Conservation (phyloP, 2,113 vertebrate genomes). For the Periophthalmodon schlosseri region DNA sequence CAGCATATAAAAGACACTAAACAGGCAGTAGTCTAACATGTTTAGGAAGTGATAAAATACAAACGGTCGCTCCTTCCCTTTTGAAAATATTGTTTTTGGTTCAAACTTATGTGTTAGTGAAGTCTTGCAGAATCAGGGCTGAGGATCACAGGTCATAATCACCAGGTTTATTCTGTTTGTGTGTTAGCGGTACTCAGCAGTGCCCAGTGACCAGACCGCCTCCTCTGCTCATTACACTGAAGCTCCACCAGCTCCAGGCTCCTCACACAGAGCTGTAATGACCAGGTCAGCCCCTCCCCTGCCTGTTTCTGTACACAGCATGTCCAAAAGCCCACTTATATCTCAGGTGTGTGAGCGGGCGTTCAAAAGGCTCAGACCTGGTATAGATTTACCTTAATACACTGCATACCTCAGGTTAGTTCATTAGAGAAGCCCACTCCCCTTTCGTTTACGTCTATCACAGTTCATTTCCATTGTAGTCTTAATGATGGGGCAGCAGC, state of each 20-base stretch:
- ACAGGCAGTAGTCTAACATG: conserved; percentile 18
- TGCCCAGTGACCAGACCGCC: conserved; percentile 29
- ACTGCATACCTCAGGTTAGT: conserved; percentile 54
- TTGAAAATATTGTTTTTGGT: not conserved
- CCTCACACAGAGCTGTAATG: conserved; percentile 43
- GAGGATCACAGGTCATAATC: conserved; percentile 37
- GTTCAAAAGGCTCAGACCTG: conserved; percentile 50
- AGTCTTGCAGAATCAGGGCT: conserved; percentile 17
- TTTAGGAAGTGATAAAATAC: conserved; percentile 15
- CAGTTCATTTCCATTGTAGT: conserved; percentile 73
- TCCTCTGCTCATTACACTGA: conserved; percentile 48
- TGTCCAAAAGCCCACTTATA: conserved; percentile 45
- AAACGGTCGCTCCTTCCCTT: conserved; percentile 4
- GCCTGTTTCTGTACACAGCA: conserved; percentile 54
- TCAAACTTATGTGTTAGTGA: conserved; percentile 40
- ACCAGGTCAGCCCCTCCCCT: conserved; percentile 40
- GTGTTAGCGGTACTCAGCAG: conserved; percentile 22
- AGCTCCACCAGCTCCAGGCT: conserved; percentile 25
- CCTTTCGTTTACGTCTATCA: conserved; percentile 54
- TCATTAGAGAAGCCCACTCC: conserved; percentile 61
- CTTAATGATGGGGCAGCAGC: conserved; percentile 58
- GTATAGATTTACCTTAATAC: conserved; percentile 64
- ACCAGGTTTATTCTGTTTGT: conserved; percentile 26
- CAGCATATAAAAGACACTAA: conserved; percentile 13
- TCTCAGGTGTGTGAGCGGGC: conserved; percentile 58